Conservation (phyloP, 2,113 vertebrate genomes). For the Dipodomys merriami region DNA sequence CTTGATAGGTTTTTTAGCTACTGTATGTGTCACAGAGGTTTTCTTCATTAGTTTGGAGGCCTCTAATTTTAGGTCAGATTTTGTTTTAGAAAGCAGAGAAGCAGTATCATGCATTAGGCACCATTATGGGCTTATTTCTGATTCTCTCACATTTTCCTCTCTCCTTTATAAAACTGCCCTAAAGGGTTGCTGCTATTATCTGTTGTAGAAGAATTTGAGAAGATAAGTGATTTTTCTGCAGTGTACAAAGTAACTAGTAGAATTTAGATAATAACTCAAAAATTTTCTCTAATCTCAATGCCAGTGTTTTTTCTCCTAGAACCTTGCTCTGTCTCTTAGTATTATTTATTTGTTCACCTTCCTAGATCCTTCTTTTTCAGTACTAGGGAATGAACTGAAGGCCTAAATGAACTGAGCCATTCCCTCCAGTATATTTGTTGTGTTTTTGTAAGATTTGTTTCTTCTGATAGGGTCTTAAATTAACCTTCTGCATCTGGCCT, state of each 20-base stretch:
- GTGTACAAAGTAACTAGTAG: neutral
- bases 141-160: neutral
- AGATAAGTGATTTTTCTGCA: neutral
- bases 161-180: neutral
- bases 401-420: too few relatives aligned
- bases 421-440: too few relatives aligned
- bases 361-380: neutral
- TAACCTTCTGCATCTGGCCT: too few relatives aligned
- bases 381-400: neutral
- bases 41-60: neutral
- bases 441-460: too few relatives aligned
- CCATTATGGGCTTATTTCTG: neutral
- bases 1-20: neutral
- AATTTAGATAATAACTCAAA: neutral
- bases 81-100: neutral
- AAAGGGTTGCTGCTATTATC: neutral
- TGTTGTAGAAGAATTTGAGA: neutral
- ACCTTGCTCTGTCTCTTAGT: neutral
- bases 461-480: too few relatives aligned
- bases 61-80: neutral
- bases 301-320: neutral
- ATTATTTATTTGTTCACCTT: constrained; percentile 19
- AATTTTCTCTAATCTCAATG: neutral
- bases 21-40: neutral
- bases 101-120: neutral